A percentile compares a stretch with the other conserved stretches of the same genome.
These are phyloP conservation scores for Panthera leo DNA, from an alignment of 2,113 vertebrate species.

Conservation along the genomic window DNA sequence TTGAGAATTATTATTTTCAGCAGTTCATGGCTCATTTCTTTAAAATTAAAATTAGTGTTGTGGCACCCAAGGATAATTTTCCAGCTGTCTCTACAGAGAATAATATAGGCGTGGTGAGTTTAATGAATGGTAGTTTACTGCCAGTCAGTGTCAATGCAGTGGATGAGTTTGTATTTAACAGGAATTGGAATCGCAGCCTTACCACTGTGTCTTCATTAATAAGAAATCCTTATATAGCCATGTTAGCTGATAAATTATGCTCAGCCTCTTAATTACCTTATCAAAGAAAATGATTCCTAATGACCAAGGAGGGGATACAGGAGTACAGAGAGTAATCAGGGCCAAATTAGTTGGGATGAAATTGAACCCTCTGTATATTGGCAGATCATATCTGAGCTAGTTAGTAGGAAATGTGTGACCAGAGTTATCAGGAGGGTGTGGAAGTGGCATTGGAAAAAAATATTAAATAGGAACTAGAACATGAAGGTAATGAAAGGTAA, in stretches of 20 bases:
- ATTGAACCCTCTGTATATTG: neutral
- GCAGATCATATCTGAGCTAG: conserved; percentile 40
- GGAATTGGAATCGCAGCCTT: conserved; percentile 19
- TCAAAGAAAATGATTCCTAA: conserved; percentile 77
- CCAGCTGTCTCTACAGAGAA: conserved; percentile 76
- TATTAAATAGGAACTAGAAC: conserved; percentile 13
- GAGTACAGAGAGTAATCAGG: conserved; percentile 54
- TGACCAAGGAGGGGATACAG: conserved; percentile 67
- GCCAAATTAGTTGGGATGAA: conserved; percentile 63
- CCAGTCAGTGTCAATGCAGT: neutral
- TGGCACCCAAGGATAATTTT: conserved; percentile 81
- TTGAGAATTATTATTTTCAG: conserved; percentile 83
- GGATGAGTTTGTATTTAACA: conserved; percentile 54
- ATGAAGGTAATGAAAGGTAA: neutral
- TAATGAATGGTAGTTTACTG: conserved; percentile 73
- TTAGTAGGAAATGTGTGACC: neutral
- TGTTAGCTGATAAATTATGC: conserved; percentile 69
- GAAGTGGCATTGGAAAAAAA: neutral
- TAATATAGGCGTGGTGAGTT: conserved; percentile 63
- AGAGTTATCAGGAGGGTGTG: neutral
- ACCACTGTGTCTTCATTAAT: conserved; percentile 71
- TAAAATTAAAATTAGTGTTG: conserved; percentile 84
- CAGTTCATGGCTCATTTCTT: conserved; percentile 84
- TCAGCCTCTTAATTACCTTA: conserved; percentile 70
- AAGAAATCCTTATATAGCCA: conserved; percentile 56